Evolutionary conservation across 2,113 vertebrate species (phyloP).

Genomic region (Tupaia chinensis): DNA sequence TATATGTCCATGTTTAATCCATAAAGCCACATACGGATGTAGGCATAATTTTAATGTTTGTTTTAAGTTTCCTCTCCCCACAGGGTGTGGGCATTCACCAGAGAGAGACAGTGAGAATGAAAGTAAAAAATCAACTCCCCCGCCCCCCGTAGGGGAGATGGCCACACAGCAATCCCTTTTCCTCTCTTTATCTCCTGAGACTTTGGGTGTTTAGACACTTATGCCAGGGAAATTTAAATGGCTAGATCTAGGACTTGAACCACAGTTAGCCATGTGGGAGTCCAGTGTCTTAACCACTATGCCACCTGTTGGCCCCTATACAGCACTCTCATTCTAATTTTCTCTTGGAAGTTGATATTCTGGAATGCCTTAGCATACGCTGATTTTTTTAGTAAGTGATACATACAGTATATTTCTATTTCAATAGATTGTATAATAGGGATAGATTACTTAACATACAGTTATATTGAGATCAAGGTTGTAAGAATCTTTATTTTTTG

Average conservation of each 20-base stretch:
- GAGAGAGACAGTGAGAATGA: no score
- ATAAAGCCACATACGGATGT: background rate
- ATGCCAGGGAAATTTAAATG: no score
- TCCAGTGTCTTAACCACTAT: no score
- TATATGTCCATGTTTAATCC: background rate
- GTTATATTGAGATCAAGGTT: background rate
- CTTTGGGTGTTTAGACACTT: no score
- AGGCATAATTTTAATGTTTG: background rate
- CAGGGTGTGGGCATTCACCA: no score
- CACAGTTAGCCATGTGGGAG: no score
- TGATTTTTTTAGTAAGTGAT: conserved; percentile 12
- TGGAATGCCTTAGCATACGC: background rate
- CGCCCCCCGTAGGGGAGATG: no score
- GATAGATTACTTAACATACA: background rate
- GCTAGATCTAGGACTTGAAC: no score
- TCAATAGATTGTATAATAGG: background rate
- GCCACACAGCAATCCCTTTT: no score
- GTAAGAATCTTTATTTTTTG: background rate
- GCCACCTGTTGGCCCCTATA: background rate
- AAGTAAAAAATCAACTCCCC: no score
- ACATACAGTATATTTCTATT: background rate
- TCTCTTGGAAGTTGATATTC: background rate
- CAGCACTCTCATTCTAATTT: background rate
- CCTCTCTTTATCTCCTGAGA: no score
- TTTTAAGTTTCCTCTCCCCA: background rate